Percentiles rank a stretch among this genome's conserved stretches.
Evolutionary conservation across 2,888 invertebrate species (phyloP).

Genomic region (Apotomis capreana): DNA sequence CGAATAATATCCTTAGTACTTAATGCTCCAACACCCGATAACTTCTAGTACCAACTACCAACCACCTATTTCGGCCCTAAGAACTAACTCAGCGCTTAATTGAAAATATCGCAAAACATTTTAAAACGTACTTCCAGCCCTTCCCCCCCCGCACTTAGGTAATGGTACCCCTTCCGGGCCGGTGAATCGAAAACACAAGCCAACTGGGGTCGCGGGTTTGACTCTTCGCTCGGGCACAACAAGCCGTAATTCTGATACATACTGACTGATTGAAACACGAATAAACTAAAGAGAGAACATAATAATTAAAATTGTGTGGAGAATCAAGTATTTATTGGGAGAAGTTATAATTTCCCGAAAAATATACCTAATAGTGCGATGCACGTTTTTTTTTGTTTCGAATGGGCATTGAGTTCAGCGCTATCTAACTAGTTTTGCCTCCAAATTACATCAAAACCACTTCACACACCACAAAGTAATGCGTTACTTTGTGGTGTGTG

Average conservation of each 20-base stretch:
- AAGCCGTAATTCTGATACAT: constrained; percentile 56
- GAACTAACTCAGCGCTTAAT: neutral
- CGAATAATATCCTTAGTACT: too few species aligned
- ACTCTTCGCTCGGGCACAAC: constrained; percentile 63
- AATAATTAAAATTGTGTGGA: neutral
- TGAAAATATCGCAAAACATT: constrained; percentile 4
- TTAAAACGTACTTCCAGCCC: constrained; percentile 11
- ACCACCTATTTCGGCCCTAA: neutral
- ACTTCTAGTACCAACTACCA: too few species aligned
- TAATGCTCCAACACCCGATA: too few species aligned
- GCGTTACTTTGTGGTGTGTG: too few species aligned
- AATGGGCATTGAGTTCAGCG: too few species aligned
- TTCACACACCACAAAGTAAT: too few species aligned
- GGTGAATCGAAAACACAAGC: constrained; percentile 60
- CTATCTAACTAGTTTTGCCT: too few species aligned
- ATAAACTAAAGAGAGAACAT: neutral
- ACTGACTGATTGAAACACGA: neutral
- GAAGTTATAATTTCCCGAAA: too few species aligned
- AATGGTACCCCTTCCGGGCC: constrained; percentile 55
- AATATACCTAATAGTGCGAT: too few species aligned
- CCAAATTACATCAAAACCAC: too few species aligned
- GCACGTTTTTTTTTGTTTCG: too few species aligned
- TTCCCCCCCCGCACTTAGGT: constrained; percentile 38
- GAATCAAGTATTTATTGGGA: too few species aligned
- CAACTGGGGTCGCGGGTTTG: constrained; percentile 58